Evolutionary conservation across 2,797 vertebrate genomes (phyloP).

Genomic region (Mionectes olivaceus): DNA sequence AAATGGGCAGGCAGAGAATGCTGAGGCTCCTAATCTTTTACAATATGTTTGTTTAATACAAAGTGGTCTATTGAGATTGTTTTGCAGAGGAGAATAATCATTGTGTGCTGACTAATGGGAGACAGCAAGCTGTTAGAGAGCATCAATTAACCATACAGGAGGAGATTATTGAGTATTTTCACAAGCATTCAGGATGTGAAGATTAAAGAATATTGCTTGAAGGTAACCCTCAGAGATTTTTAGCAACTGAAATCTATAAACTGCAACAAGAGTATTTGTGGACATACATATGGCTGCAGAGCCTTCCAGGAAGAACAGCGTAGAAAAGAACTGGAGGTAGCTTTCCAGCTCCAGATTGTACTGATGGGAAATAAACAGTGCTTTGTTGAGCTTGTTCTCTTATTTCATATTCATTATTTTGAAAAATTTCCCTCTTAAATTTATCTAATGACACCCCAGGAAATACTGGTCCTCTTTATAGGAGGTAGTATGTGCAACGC

Average conservation of each 20-base stretch:
- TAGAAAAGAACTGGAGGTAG: neutral
- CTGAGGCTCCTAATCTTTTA: constrained; percentile 46
- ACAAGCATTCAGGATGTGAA: neutral
- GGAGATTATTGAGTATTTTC: constrained; percentile 32
- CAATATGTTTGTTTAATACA: constrained; percentile 53
- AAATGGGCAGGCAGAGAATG: neutral
- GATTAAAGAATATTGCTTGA: neutral
- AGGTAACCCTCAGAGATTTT: neutral
- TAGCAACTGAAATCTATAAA: neutral
- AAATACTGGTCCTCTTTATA: neutral
- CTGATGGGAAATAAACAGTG: neutral
- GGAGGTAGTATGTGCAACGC: neutral
- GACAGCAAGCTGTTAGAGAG: constrained; percentile 52
- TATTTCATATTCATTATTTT: neutral
- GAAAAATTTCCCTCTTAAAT: neutral
- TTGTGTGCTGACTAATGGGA: constrained; percentile 55
- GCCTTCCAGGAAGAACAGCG: neutral
- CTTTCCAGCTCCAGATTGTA: neutral
- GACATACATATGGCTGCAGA: neutral
- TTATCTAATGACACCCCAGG: neutral
- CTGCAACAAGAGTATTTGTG: neutral
- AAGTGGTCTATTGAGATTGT: constrained; percentile 58
- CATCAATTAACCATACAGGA: constrained; percentile 41
- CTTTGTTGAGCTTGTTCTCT: neutral
- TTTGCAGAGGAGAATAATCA: constrained; percentile 10